Conservation (phyloP, 2,888 invertebrate genomes). For the Drosophila algonquin region DNA sequence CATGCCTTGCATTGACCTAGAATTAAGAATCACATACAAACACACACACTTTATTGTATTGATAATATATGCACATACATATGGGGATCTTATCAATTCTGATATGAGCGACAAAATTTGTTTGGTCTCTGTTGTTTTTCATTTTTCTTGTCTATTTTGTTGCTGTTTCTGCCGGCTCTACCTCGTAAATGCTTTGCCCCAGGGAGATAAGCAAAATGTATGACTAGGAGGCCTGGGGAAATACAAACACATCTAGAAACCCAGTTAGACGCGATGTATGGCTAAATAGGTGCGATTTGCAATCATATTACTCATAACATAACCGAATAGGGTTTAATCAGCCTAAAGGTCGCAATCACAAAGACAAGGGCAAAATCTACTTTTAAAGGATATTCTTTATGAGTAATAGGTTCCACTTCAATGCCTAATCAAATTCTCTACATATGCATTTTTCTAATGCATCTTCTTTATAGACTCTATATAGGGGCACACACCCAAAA, state of each 20-base stretch:
- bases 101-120: conserved; percentile 64
- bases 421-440: conserved; percentile 7
- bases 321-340: conserved; percentile 15
- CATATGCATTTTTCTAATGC: conserved; percentile 8
- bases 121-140: conserved; percentile 47
- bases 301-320: conserved; percentile 58
- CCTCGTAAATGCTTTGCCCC: conserved; percentile 29
- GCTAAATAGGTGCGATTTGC: conserved; percentile 36
- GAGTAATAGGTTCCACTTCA: not conserved
- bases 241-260: conserved; percentile 30
- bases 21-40: conserved; percentile 10
- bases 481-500: no score
- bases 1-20: conserved; percentile 49
- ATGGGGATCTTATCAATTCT: conserved; percentile 52
- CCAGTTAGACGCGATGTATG: conserved; percentile 13
- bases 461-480: not conserved
- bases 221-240: conserved; percentile 56
- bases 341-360: conserved; percentile 49
- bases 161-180: conserved; percentile 19
- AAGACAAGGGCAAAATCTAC: conserved; percentile 1
- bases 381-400: not conserved
- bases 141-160: conserved; percentile 20
- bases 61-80: conserved; percentile 1
- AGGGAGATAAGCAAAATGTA: conserved; percentile 52
- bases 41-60: no score